Evolutionary conservation across 1,140 invertebrate species (phyloP).

Genomic region (Nixonia krombeini): DNA sequence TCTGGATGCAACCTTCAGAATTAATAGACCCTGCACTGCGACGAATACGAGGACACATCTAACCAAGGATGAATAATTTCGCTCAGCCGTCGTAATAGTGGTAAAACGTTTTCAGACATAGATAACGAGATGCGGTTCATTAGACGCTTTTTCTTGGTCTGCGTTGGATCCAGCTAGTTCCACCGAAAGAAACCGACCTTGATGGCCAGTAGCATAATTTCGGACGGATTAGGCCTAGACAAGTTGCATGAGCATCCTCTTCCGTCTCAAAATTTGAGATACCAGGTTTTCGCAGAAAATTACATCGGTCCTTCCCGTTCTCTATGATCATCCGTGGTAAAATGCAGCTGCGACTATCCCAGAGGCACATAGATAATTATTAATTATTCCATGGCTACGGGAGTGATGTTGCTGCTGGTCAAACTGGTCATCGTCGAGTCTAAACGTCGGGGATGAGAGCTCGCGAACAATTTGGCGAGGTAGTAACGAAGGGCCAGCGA

Average conservation of each 20-base stretch:
- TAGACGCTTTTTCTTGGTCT: too few species aligned
- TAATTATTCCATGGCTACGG: constrained; percentile 38
- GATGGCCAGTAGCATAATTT: background rate
- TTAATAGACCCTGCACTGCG: too few species aligned
- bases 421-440: constrained; percentile 53
- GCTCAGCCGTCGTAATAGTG: too few species aligned
- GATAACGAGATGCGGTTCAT: too few species aligned
- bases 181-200: background rate
- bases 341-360: constrained; percentile 23
- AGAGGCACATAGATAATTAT: constrained; percentile 52
- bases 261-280: background rate
- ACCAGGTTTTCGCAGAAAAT: constrained; percentile 8
- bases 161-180: background rate
- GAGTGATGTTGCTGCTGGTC: constrained; percentile 19
- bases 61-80: too few species aligned
- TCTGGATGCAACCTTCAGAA: too few species aligned
- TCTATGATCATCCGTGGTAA: constrained; percentile 28
- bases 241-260: background rate
- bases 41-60: too few species aligned
- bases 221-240: background rate
- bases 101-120: too few species aligned
- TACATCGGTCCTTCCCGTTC: constrained; percentile 22
- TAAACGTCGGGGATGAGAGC: constrained; percentile 43
- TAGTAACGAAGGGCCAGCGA: constrained; percentile 63
- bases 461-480: constrained; percentile 61